These are phyloP conservation scores for Panulirus ornatus DNA, from an alignment of 1,140 invertebrate species.

Conservation along the genomic window DNA sequence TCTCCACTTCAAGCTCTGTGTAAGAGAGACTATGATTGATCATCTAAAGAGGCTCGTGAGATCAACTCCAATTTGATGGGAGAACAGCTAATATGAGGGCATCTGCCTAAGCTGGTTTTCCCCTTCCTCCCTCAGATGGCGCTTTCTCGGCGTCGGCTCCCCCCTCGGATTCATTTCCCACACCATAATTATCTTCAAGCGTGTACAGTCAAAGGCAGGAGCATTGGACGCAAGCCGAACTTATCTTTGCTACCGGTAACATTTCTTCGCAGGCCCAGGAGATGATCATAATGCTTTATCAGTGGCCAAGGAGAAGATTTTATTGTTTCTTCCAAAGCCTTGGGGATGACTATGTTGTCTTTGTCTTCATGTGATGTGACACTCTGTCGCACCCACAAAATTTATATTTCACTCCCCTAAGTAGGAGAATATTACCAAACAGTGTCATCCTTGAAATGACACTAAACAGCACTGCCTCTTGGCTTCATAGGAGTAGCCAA, in stretches of 20 bases:
- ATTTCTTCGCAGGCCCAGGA: slow-evolving; percentile 47
- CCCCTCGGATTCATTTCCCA: slow-evolving; percentile 47
- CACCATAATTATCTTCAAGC: slow-evolving; percentile 60
- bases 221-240: slow-evolving; percentile 58
- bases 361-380: slow-evolving; percentile 38
- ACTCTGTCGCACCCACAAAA: slow-evolving; percentile 11
- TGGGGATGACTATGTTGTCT: slow-evolving; percentile 59
- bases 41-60: background rate
- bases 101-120: slow-evolving; percentile 56
- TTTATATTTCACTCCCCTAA: background rate
- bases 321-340: slow-evolving; percentile 27
- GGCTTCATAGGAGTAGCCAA: background rate
- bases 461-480: background rate
- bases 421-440: background rate
- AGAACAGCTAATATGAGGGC: background rate
- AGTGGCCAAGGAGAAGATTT: slow-evolving; percentile 24
- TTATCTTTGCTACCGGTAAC: slow-evolving; percentile 51
- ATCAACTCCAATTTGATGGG: background rate
- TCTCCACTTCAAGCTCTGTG: slow-evolving; percentile 1
- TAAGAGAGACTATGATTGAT: background rate
- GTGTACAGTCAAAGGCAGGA: slow-evolving; percentile 60
- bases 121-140: slow-evolving; percentile 62
- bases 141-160: slow-evolving; percentile 46
- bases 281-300: slow-evolving; percentile 22
- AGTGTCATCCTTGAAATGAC: background rate